These are phyloP conservation scores for Brachionus asplanchnoidis DNA, from an alignment of 1,140 invertebrate species.

Conservation along the genomic window DNA sequence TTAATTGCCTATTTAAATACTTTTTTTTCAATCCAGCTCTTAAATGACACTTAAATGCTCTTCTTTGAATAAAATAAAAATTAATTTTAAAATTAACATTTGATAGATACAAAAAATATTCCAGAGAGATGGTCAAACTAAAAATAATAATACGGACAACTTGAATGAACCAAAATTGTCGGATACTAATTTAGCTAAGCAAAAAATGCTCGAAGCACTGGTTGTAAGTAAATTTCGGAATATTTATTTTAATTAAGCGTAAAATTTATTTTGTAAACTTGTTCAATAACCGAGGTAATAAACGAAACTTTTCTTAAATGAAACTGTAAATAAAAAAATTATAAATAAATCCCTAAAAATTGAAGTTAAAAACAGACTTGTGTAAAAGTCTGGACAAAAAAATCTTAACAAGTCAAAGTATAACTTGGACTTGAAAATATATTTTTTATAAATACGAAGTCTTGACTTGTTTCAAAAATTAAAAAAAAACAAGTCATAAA, in stretches of 20 bases:
- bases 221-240: not conserved
- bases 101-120: conserved; percentile 34
- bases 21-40: not conserved
- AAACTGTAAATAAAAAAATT: not conserved
- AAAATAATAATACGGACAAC: not conserved
- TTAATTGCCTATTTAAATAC: not conserved
- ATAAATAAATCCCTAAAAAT: not conserved
- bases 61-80: not conserved
- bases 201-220: not conserved
- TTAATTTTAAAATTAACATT: conserved; percentile 28
- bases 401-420: too few relatives aligned
- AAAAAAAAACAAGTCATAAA: too few relatives aligned
- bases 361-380: too few relatives aligned
- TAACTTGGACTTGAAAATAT: too few relatives aligned
- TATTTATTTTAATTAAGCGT: not conserved
- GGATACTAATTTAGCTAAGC: not conserved
- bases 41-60: not conserved
- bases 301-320: not conserved
- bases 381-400: too few relatives aligned
- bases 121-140: conserved; percentile 12
- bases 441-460: too few relatives aligned
- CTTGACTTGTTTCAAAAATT: too few relatives aligned
- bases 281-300: not conserved
- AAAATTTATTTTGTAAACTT: not conserved
- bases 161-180: not conserved